Evolutionary conservation across 2,797 vertebrate genomes (phyloP), one percentile per base, ranked within the genome.

Genomic region (Erpetoichthys calabaricus): DNA sequence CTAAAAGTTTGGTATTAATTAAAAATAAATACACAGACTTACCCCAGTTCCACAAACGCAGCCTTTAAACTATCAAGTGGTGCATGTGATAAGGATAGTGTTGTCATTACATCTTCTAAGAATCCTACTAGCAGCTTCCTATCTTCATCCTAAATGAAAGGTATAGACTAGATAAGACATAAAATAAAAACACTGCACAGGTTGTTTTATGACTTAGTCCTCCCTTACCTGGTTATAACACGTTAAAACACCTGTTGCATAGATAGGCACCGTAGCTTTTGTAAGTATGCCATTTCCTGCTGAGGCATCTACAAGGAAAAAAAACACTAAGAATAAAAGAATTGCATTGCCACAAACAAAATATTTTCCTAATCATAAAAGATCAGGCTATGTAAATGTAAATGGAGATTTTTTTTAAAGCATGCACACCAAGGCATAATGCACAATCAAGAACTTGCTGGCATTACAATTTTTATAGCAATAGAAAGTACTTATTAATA

Each of bases 231-330:
- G 96, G 79, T 94, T 99, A 59, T 98, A 98, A 75, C 95, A 99
- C 0, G 96, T 99, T 65, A 99, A 84, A 45, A 98, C 96, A 64
- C 96, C 96, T 54, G 96, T 99, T 77, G 95, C 95, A 78, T 99
- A 99, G 75, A 99, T 99, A 55, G 96, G 95, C 67, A 98, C 95
- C 1, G 96, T 99, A 59, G 95, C 92, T 88, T 97, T 99, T 69
- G 92, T 97, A 65, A 99, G 87, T 68, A 99, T 91, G 59, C 90
- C 94, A 5, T 97, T 97, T 57, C 91, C 91, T 62, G 87, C 79
- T 67, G 87, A 77, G 61, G 83, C 84, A 80, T 97, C 94, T 97
- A 75, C 71, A 62, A 64, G 44, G 8, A 4, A 42, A 54, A 5
- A 43, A 8, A 55, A 51, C 5, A 59, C 7, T 44, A 53, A 5